These are phyloP conservation scores for Reticulitermes speratus DNA, from an alignment of 1,140 invertebrate species.

Conservation along the genomic window DNA sequence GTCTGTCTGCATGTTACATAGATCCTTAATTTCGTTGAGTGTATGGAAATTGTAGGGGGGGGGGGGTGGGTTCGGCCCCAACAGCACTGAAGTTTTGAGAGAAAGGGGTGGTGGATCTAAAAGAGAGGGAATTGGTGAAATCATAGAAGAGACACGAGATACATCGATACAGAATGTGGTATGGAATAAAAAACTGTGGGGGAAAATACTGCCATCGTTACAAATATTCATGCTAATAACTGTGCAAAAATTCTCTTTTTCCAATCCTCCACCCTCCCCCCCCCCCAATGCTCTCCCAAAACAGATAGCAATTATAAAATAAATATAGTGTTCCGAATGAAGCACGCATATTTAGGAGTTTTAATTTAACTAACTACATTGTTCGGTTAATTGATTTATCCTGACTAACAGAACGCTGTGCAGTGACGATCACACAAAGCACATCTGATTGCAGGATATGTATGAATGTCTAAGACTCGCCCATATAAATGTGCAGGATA, in stretches of 20 bases:
- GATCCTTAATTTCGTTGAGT: conserved; percentile 29
- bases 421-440: no score
- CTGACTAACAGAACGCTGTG: not conserved
- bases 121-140: conserved; percentile 6
- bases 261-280: not conserved
- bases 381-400: not conserved
- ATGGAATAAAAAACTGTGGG: not conserved
- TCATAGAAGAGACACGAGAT: not conserved
- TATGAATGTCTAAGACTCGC: no score
- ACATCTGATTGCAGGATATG: no score
- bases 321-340: not conserved
- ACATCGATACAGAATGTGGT: not conserved
- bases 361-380: conserved; percentile 4
- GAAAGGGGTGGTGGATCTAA: not conserved
- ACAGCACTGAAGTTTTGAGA: not conserved
- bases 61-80: not conserved
- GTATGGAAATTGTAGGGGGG: conserved; percentile 25
- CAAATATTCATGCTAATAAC: conserved; percentile 10
- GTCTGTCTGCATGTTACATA: conserved; percentile 3
- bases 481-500: no score
- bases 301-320: conserved; percentile 16
- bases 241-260: not conserved
- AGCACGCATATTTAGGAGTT: not conserved
- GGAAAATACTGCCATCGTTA: not conserved
- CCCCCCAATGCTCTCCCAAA: not conserved